Evolutionary conservation across 2,888 invertebrate species (phyloP).

Genomic region (Mantis religiosa): DNA sequence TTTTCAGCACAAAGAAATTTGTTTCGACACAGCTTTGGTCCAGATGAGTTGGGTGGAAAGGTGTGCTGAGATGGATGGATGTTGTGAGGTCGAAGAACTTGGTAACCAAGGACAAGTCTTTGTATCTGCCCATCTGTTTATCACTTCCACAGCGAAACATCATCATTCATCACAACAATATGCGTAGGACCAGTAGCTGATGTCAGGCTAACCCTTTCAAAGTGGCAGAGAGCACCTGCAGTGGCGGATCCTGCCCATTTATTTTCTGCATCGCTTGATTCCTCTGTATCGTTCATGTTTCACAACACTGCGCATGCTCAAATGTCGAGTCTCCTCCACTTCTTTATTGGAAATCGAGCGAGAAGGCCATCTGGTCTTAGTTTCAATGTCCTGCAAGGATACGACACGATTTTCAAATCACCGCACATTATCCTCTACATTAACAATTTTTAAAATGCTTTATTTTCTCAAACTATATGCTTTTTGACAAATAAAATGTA

Average conservation of each 20-base stretch:
- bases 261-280: too few species aligned
- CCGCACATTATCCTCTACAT: too few species aligned
- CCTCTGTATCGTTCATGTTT: too few species aligned
- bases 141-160: not conserved
- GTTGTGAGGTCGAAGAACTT: not conserved
- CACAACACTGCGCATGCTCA: too few species aligned
- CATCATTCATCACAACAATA: conserved; percentile 4
- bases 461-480: too few species aligned
- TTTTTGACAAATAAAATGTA: too few species aligned
- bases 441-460: too few species aligned
- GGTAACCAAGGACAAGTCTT: not conserved
- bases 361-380: too few species aligned
- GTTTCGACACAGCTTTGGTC: not conserved
- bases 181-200: not conserved
- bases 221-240: not conserved
- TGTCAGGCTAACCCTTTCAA: not conserved
- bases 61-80: not conserved
- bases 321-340: too few species aligned
- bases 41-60: not conserved
- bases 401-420: too few species aligned
- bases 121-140: conserved; percentile 1
- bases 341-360: too few species aligned
- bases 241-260: not conserved
- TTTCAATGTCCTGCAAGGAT: too few species aligned
- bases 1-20: not conserved